Percentiles rank a stretch among this genome's conserved stretches.
phyloP scores from a whole-genome alignment of 1,140 invertebrate species.

The Agrypnia vestita region DNA sequence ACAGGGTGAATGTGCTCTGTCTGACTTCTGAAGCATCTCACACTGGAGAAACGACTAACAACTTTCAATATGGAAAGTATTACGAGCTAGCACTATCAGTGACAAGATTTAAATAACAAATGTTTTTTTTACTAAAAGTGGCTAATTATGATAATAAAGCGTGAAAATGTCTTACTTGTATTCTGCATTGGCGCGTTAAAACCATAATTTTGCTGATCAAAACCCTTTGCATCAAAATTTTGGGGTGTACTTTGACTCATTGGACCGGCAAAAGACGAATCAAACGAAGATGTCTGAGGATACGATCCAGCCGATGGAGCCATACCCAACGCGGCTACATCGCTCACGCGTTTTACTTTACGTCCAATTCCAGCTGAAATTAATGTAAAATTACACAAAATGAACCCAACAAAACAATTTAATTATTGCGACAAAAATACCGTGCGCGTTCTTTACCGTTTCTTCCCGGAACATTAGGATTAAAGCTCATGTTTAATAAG shows the following conservation, averaged over 20 bases:
- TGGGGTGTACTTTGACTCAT: constrained; percentile 45
- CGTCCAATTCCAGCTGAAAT: constrained; percentile 63
- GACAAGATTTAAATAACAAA: too few species aligned
- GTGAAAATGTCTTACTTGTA: constrained; percentile 18
- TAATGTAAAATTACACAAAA: constrained; percentile 1
- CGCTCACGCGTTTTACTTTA: constrained; percentile 78
- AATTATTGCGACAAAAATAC: neutral
- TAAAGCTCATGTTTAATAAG: constrained; percentile 2
- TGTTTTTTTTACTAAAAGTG: too few species aligned
- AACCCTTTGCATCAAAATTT: constrained; percentile 46
- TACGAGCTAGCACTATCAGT: too few species aligned
- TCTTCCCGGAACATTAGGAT: neutral
- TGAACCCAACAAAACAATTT: neutral
- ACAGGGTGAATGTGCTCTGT: too few species aligned
- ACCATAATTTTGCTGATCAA: constrained; percentile 53
- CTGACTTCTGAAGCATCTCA: too few species aligned
- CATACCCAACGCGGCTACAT: constrained; percentile 77
- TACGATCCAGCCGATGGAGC: constrained; percentile 58
- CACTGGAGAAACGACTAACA: too few species aligned
- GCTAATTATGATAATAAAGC: too few species aligned
- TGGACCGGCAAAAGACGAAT: constrained; percentile 27
- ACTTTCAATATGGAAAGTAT: too few species aligned
- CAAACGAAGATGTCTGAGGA: constrained; percentile 45
- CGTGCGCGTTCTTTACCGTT: neutral
- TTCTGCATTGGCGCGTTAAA: constrained; percentile 43